Evolutionary conservation across 2,797 vertebrate genomes (phyloP), one percentile per base, ranked within the genome.

Genomic region (Lemur catta): DNA sequence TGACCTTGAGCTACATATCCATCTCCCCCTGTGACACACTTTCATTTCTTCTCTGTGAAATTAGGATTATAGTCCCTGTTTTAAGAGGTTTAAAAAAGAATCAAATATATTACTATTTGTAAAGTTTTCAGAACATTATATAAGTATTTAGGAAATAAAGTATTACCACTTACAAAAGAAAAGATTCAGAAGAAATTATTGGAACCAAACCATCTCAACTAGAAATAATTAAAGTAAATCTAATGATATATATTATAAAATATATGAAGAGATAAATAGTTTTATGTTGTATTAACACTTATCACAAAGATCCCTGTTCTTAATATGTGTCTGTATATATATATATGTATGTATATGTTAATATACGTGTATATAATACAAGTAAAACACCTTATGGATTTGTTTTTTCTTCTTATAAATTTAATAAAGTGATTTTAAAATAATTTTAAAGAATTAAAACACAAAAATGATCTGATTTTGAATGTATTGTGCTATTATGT

Each of bases 21-120:
- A 20, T 20, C 4, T 1, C 26, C 20, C 4, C 1, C 30, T 43
- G 2, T 2, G 33, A n/a, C 7, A 72, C 17, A 12, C 0, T 79
- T 67, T 46, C n/a, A 22, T 72, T 67, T 10, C 26, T 84, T 52
- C 18, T 63, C 52, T 57, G 4, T 26, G 30, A 84, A 74, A 48
- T 78, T 46, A n/a, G 18, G 43, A 61, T 67, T 61, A 69, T 0
- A 46, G 13, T 14, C 3, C 26, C 2, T 85, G 17, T 26, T 18
- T n/a, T 33, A 48, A 14, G 52, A 89, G 22, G 3, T 48, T 84
- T 4, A 4, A 33, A 75, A 35, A 15, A 24, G 13, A 3, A 80
- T 84, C 18, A 81, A 71, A 91, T 82, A n/a, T 88, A 69, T 80
- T 50, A 52, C 0, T 69, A 35, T 57, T 74, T 84, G 26, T 24